These are phyloP conservation scores for Fistularia tabacaria DNA, from an alignment of 2,797 vertebrate genomes.

Conservation along the genomic window DNA sequence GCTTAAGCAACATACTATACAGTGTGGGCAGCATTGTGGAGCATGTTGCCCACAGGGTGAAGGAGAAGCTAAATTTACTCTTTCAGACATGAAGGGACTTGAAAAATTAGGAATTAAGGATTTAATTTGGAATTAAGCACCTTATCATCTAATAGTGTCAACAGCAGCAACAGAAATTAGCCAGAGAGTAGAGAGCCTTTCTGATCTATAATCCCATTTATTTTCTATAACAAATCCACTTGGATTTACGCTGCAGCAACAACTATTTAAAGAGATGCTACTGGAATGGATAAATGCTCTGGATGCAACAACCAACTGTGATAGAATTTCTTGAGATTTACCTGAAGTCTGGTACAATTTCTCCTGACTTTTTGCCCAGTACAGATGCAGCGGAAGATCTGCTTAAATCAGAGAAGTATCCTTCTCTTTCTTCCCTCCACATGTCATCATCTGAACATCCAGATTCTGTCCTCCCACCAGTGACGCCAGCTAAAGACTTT, in stretches of 20 bases:
- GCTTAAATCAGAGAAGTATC: slow-evolving; percentile 21
- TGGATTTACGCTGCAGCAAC: too few species aligned
- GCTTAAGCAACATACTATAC: too few species aligned
- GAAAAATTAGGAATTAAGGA: too few species aligned
- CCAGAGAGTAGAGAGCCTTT: too few species aligned
- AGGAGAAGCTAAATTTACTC: slow-evolving; percentile 15
- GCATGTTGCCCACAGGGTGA: slow-evolving; percentile 1
- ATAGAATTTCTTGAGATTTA: slow-evolving; percentile 24
- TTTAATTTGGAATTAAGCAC: background rate
- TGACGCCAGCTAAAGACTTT: slow-evolving; percentile 62
- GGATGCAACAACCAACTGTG: too few species aligned
- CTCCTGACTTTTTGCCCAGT: slow-evolving; percentile 20
- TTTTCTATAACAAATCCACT: too few species aligned
- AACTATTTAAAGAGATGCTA: too few species aligned
- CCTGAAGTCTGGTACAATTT: slow-evolving; percentile 33
- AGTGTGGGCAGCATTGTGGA: slow-evolving; percentile 10
- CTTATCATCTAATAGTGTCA: background rate
- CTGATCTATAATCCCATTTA: too few species aligned
- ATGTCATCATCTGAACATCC: slow-evolving; percentile 29
- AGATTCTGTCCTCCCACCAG: slow-evolving; percentile 34
- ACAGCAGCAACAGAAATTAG: too few species aligned
- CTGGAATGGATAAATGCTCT: too few species aligned
- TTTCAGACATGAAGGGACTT: background rate
- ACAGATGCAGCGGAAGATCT: slow-evolving; percentile 36
- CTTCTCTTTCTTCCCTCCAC: slow-evolving; percentile 22